A percentile compares a stretch with the other conserved stretches of the same genome.
Conservation (phyloP, 2,113 vertebrate genomes). For the Dicentrarchus labrax region DNA sequence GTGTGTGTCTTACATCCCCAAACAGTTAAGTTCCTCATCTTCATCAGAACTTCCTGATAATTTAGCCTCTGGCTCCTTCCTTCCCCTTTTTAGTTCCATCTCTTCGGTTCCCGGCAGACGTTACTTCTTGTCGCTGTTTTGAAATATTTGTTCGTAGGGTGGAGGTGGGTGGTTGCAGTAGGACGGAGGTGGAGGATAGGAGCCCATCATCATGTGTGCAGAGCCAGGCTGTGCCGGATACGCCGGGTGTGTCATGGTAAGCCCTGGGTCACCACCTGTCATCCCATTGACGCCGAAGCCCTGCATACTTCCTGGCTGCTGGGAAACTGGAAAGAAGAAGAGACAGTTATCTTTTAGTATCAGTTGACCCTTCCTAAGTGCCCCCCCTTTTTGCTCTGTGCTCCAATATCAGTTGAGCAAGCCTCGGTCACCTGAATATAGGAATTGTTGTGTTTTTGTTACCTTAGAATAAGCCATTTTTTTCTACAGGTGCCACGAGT, state of each 20-base stretch:
- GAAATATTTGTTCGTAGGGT: conserved; percentile 94
- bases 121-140: conserved; percentile 89
- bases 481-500: too few species aligned
- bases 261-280: conserved; percentile 83
- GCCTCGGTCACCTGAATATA: too few species aligned
- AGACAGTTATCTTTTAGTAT: background rate
- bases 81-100: background rate
- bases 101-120: background rate
- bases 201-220: conserved; percentile 86
- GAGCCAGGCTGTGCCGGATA: conserved; percentile 89
- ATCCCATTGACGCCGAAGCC: conserved; percentile 85
- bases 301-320: conserved; percentile 88
- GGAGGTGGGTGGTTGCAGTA: conserved; percentile 97
- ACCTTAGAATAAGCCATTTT: too few species aligned
- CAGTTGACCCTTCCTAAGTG: background rate
- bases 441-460: too few species aligned
- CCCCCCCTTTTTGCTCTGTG: too few species aligned
- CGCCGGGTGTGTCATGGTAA: conserved; percentile 84
- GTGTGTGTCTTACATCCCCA: conserved; percentile 19
- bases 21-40: background rate
- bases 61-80: background rate
- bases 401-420: too few species aligned
- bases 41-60: background rate
- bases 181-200: conserved; percentile 93
- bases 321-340: conserved; percentile 85